Conservation (phyloP, 2,888 invertebrate species). For the Orchestes rusci region DNA sequence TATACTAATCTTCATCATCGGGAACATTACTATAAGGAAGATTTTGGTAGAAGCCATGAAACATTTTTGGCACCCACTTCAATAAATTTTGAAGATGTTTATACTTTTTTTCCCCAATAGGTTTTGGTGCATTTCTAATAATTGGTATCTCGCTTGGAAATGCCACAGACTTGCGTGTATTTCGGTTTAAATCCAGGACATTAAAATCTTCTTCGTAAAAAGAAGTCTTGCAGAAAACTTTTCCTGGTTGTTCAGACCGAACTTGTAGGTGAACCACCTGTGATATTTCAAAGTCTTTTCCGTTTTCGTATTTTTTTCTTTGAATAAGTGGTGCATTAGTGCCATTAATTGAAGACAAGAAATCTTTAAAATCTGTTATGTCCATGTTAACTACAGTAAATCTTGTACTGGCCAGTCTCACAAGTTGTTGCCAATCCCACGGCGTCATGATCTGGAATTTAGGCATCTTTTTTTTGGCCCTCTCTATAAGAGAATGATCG, state of each 20-base stretch:
- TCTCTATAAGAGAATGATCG: slow-evolving; percentile 17
- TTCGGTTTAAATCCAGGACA: background rate
- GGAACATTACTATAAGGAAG: slow-evolving; percentile 8
- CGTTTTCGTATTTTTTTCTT: slow-evolving; percentile 4
- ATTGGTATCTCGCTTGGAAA: slow-evolving; percentile 5
- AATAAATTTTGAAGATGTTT: slow-evolving; percentile 13
- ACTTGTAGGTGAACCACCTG: background rate
- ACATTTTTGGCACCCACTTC: slow-evolving; percentile 13
- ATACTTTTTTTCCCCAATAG: slow-evolving; percentile 12
- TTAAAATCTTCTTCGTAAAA: background rate
- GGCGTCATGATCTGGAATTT: slow-evolving; percentile 20
- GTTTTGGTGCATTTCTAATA: slow-evolving; percentile 11
- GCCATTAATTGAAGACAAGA: slow-evolving; percentile 10
- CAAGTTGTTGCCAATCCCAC: slow-evolving; percentile 22
- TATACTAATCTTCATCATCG: slow-evolving; percentile 2
- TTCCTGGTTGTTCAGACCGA: background rate
- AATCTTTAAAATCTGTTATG: slow-evolving; percentile 15
- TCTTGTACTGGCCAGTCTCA: slow-evolving; percentile 1
- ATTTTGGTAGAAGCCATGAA: slow-evolving; percentile 17
- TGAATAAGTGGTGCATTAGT: slow-evolving; percentile 4
- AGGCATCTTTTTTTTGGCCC: slow-evolving; percentile 14
- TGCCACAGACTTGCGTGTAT: background rate
- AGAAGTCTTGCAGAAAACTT: background rate
- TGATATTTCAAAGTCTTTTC: slow-evolving; percentile 18
- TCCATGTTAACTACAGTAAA: slow-evolving; percentile 20